Evolutionary conservation across 2,113 vertebrate genomes (phyloP).

Genomic region (Microcebus griseorufus): DNA sequence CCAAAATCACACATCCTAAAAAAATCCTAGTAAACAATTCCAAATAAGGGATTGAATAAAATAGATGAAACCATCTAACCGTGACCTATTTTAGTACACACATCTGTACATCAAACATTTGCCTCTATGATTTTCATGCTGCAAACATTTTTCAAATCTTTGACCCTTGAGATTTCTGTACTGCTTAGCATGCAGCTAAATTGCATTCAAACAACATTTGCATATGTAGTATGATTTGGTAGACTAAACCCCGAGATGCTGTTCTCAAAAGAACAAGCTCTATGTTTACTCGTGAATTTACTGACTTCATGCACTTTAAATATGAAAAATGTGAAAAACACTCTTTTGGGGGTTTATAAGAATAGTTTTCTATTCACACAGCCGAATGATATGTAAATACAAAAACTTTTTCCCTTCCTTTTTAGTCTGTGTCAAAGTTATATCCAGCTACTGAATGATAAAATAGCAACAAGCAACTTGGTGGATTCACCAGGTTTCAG

Average conservation of each 20-base stretch:
- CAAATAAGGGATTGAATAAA: conserved; percentile 58
- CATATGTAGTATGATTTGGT: conserved; percentile 65
- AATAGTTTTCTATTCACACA: conserved; percentile 35
- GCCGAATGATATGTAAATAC: conserved; percentile 32
- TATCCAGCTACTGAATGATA: background rate
- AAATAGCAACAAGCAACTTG: background rate
- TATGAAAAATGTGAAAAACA: conserved; percentile 52
- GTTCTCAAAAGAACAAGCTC: conserved; percentile 61
- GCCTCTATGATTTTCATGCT: conserved; percentile 53
- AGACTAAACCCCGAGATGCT: conserved; percentile 55
- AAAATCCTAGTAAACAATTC: conserved; percentile 43
- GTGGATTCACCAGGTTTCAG: background rate
- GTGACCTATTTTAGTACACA: conserved; percentile 28
- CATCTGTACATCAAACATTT: conserved; percentile 75
- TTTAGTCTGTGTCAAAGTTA: background rate
- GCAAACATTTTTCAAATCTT: conserved; percentile 65
- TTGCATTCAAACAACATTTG: conserved; percentile 56
- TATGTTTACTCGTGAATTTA: conserved; percentile 67
- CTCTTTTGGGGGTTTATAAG: conserved; percentile 37
- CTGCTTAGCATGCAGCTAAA: conserved; percentile 64
- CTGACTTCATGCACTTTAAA: conserved; percentile 59
- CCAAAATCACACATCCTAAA: conserved; percentile 14
- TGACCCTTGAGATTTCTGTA: conserved; percentile 66
- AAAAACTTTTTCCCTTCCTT: background rate
- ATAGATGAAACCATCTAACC: conserved; percentile 55